Base-by-base conservation (phyloP, 2,113 vertebrate genomes). In the Tenebrosternarchus preto region DNA sequence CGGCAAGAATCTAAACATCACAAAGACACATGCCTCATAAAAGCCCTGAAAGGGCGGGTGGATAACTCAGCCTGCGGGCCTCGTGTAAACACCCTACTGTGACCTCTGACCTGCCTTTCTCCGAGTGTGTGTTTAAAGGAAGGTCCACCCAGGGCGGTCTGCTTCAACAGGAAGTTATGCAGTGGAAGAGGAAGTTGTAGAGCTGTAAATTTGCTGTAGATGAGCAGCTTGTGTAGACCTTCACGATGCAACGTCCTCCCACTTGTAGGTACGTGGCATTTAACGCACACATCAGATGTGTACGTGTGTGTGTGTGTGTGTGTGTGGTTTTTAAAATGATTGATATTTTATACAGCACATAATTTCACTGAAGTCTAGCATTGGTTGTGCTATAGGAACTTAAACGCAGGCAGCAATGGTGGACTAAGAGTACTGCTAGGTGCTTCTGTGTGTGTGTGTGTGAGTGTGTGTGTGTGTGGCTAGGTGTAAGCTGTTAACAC, bases 391-490 rank as follows among this genome's bases (percentile, higher is more conserved):
- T 43, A 9, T 9, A 43, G 39, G 39, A 43, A 43, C 1, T 43
- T 43, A 5, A 43, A 43, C 11, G 6, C 39, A 8, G 39, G 39
- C 11, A 9, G 39, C 39, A 43, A 2, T 8, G 39, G 11, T 9
- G 11, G 39, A 69, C 76, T 68, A n/a, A n/a, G 68, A 81, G 50
- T 60, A 69, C 56, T 82, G 86, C 78, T 84, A 59, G 81, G 71
- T 82, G 86, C 86, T 80, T 90, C 86, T 88, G 85, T 86, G 84
- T 80, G 80, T 86, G 24, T 78, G 80, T 50, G 43, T 50, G 43
- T 36, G 33, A 4, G 33, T 36, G 33, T 36, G 33, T 36, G 33
- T 36, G 33, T 36, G 33, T 36, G 33, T 36, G 33, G 2, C 3
- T 36, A 6, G 2, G 33, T 36, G 33, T 36, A 6, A 4, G 33